Conservation (phyloP, 2,797 vertebrate species). For the Morus bassanus region DNA sequence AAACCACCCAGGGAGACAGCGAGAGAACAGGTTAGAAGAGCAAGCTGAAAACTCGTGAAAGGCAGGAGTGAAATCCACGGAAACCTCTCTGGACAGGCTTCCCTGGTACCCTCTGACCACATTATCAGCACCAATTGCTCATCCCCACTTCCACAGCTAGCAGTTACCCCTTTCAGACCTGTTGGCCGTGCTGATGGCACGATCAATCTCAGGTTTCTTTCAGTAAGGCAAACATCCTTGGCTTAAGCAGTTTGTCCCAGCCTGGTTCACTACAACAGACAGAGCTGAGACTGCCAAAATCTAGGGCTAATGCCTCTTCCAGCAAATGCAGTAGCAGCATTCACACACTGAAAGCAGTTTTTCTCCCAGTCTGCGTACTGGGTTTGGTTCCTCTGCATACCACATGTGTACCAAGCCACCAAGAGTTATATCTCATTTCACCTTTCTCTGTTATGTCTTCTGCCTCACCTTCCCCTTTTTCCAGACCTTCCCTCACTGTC, state of each 20-base stretch:
- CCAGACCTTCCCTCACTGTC: neutral
- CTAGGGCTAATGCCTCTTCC: neutral
- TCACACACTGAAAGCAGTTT: neutral
- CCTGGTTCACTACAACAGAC: neutral
- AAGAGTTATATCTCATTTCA: neutral
- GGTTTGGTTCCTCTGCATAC: neutral
- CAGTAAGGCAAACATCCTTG: neutral
- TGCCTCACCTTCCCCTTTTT: neutral
- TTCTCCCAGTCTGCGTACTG: neutral
- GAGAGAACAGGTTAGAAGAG: neutral
- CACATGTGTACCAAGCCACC: neutral
- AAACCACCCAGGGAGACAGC: constrained; percentile 10
- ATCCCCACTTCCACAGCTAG: neutral
- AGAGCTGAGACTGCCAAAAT: neutral
- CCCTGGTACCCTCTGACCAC: neutral
- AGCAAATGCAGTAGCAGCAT: neutral
- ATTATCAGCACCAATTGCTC: neutral
- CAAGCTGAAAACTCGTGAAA: neutral
- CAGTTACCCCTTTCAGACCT: neutral
- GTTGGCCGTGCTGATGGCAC: neutral
- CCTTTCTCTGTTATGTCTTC: neutral
- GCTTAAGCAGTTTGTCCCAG: neutral
- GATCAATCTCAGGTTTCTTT: neutral
- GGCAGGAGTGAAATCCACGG: neutral
- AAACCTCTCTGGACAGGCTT: neutral